Evolutionary conservation across 1,140 invertebrate genomes (phyloP).

Genomic region (Heliconius hewitsoni): DNA sequence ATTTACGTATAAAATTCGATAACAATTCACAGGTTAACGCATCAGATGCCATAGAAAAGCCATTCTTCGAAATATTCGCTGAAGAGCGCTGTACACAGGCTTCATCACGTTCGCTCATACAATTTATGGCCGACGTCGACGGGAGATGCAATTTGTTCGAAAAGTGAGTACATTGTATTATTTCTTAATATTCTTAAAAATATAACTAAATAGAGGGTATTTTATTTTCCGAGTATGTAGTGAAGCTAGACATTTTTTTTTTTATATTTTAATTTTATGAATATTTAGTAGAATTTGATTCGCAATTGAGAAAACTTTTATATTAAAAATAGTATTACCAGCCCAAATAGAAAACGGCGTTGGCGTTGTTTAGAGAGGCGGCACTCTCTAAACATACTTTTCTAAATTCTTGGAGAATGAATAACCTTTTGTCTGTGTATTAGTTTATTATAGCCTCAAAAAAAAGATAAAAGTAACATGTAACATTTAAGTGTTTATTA

Average conservation of each 20-base stretch:
- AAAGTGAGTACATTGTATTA: constrained; percentile 56
- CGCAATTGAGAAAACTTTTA: too few species aligned
- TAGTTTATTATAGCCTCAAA: too few species aligned
- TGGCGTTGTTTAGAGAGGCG: too few species aligned
- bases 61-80: constrained; percentile 82
- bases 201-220: neutral
- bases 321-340: too few species aligned
- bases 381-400: too few species aligned
- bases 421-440: too few species aligned
- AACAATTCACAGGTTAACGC: constrained; percentile 49
- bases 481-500: too few species aligned
- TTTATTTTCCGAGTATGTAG: neutral
- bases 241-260: neutral
- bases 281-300: too few species aligned
- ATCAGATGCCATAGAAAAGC: constrained; percentile 69
- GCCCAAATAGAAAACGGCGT: too few species aligned
- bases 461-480: too few species aligned
- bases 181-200: constrained; percentile 13
- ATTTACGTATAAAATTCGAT: neutral
- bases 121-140: constrained; percentile 84
- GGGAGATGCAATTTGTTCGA: constrained; percentile 82
- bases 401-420: too few species aligned
- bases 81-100: constrained; percentile 80
- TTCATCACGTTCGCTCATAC: constrained; percentile 80
- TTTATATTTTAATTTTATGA: neutral